Percentiles rank a stretch among this genome's conserved stretches.
phyloP scores from a whole-genome alignment of 1,140 invertebrate genomes.

The Drosophila sp. region DNA sequence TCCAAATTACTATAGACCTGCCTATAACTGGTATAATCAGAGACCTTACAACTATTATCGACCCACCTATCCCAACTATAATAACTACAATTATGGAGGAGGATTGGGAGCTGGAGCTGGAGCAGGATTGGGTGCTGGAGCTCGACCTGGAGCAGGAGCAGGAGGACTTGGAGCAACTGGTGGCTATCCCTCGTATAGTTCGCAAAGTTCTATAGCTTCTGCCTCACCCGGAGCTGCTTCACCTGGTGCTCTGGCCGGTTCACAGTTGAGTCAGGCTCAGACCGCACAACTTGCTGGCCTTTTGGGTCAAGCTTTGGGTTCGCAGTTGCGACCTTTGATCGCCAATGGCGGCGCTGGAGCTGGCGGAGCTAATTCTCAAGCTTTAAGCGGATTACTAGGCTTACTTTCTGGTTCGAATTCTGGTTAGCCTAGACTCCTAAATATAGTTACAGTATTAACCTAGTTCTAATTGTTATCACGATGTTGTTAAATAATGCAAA shows the following conservation, averaged over 20 bases:
- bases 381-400: constrained; percentile 46
- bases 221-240: neutral
- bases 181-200: neutral
- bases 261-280: constrained; percentile 51
- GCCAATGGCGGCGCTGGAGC: constrained; percentile 48
- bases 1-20: constrained; percentile 42
- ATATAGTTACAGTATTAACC: constrained; percentile 35
- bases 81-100: constrained; percentile 23
- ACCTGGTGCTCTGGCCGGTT: constrained; percentile 15
- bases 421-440: constrained; percentile 31
- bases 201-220: neutral
- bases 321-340: constrained; percentile 58
- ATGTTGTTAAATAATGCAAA: too few relatives aligned
- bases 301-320: constrained; percentile 65
- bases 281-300: constrained; percentile 62
- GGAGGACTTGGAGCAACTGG: constrained; percentile 6
- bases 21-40: constrained; percentile 47
- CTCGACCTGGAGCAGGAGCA: neutral
- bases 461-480: neutral
- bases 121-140: constrained; percentile 1
- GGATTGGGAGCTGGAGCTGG: neutral
- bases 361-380: constrained; percentile 46
- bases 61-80: constrained; percentile 54
- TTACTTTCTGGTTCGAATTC: constrained; percentile 17
- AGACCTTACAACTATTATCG: constrained; percentile 52